phyloP scores from a whole-genome alignment of 2,113 vertebrate genomes.

The Pogonocichla stellata region DNA sequence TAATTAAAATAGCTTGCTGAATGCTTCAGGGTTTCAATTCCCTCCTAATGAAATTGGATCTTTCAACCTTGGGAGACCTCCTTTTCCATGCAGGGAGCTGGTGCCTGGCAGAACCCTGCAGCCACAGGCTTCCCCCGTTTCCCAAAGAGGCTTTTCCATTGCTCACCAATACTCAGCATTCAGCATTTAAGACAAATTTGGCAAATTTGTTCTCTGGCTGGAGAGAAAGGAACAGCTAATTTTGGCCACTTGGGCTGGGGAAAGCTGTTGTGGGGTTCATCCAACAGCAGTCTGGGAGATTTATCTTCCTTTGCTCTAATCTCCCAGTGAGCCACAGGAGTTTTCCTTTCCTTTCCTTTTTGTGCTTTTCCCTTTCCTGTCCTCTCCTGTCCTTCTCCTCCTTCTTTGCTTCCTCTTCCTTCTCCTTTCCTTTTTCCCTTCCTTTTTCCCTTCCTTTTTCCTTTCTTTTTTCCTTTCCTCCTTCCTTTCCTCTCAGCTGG shows the following conservation, averaged over 20 bases:
- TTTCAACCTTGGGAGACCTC: neutral
- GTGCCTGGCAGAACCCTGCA: neutral
- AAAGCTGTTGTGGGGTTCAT: neutral
- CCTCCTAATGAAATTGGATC: neutral
- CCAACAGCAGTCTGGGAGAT: accelerated
- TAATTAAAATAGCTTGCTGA: constrained; percentile 28
- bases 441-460: neutral
- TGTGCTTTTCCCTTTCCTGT: too few relatives aligned
- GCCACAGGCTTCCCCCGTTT: neutral
- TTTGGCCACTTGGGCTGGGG: neutral
- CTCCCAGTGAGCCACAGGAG: neutral
- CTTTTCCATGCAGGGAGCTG: neutral
- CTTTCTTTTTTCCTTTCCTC: neutral
- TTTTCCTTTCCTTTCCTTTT: neutral
- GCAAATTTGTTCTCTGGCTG: neutral
- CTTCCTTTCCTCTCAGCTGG: neutral
- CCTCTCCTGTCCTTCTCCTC: neutral
- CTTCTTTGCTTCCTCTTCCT: neutral
- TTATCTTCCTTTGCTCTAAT: neutral
- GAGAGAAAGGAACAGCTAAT: neutral
- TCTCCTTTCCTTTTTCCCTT: neutral
- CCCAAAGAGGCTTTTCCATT: neutral
- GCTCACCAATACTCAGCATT: neutral
- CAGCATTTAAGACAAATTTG: neutral
- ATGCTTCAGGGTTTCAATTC: neutral